Conservation (phyloP, 2,888 invertebrate genomes). For the Prenolepis imparis region DNA sequence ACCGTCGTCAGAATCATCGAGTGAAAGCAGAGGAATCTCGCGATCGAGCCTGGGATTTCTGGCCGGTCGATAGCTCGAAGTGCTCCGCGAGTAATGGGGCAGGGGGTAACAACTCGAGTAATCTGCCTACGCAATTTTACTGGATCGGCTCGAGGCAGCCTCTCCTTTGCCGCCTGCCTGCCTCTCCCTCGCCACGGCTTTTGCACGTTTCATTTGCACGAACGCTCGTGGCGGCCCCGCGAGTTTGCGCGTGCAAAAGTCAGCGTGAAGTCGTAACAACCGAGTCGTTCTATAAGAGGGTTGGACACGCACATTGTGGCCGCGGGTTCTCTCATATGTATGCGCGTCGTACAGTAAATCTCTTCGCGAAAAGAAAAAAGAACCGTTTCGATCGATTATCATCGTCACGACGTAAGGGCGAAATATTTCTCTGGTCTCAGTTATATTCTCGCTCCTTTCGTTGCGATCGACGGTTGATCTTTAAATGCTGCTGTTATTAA, state of each 20-base stretch:
- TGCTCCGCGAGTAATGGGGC: constrained; percentile 70
- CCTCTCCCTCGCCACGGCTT: constrained; percentile 38
- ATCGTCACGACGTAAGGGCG: neutral
- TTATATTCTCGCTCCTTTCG: neutral
- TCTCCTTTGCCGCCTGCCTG: constrained; percentile 49
- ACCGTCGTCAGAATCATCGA: constrained; percentile 17
- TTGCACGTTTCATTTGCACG: constrained; percentile 82
- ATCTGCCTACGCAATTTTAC: constrained; percentile 78
- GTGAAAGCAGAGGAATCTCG: constrained; percentile 59
- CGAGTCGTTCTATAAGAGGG: constrained; percentile 76
- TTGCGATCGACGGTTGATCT: neutral
- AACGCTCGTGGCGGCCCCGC: constrained; percentile 80
- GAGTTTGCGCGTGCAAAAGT: constrained; percentile 81
- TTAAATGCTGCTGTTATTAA: constrained; percentile 2
- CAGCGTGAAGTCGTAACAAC: constrained; percentile 85
- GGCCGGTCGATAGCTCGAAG: constrained; percentile 64
- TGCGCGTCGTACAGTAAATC: constrained; percentile 40
- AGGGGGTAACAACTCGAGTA: constrained; percentile 72
- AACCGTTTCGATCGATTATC: constrained; percentile 22
- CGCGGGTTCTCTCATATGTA: constrained; percentile 76
- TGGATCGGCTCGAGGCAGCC: constrained; percentile 74
- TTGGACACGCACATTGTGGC: constrained; percentile 80
- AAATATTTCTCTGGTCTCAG: neutral
- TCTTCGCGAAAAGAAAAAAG: constrained; percentile 21
- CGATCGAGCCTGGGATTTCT: constrained; percentile 62